Percentiles rank a stretch among this genome's conserved stretches.
These are phyloP conservation scores for Mustelus asterias DNA, from an alignment of 2,113 vertebrate genomes.

Conservation along the genomic window DNA sequence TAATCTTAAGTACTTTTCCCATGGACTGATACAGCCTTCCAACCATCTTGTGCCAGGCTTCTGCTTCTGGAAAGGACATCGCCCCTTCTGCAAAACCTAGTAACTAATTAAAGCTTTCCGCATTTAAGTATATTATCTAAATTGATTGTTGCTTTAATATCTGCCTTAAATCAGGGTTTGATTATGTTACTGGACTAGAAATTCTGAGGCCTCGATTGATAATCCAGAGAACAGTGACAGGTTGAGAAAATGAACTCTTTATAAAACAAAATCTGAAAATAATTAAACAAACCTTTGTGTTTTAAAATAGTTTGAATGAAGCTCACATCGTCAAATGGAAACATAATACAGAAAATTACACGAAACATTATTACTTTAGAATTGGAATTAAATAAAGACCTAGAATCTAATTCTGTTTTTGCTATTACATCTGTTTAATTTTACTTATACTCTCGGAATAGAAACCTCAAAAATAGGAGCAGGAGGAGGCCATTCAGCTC, in stretches of 20 bases:
- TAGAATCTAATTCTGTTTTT: neutral
- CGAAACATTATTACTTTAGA: neutral
- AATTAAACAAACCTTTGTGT: no score
- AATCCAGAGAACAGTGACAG: neutral
- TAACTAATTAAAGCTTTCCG: neutral
- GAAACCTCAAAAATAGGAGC: neutral
- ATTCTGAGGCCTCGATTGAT: neutral
- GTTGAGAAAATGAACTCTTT: neutral
- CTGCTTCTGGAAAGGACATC: neutral
- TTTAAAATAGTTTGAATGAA: no score
- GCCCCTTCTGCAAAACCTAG: no score
- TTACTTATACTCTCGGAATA: no score
- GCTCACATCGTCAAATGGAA: neutral
- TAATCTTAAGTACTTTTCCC: neutral
- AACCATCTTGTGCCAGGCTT: no score
- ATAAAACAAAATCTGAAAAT: neutral
- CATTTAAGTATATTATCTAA: neutral
- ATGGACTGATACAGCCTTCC: neutral
- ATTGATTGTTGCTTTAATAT: neutral
- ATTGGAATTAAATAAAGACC: neutral
- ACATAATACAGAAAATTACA: neutral
- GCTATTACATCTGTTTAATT: neutral
- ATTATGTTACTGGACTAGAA: neutral
- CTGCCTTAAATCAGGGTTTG: neutral
- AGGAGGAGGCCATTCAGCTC: neutral